Evolutionary conservation across 2,113 vertebrate genomes (phyloP).

Genomic region (Hydrolagus affinis): DNA sequence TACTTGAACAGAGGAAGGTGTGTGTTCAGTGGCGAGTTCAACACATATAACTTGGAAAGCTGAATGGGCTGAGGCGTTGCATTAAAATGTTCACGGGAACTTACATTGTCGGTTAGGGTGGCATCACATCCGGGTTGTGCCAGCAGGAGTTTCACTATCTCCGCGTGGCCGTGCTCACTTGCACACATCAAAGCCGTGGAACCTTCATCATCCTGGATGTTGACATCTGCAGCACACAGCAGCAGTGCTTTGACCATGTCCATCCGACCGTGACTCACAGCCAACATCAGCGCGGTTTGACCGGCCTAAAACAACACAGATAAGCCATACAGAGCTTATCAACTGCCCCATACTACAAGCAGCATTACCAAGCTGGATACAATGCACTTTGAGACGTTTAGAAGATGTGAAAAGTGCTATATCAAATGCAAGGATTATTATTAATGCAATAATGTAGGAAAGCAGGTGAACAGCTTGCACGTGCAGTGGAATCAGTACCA

Average conservation of each 20-base stretch:
- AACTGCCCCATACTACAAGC: not conserved
- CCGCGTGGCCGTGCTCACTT: conserved; percentile 88
- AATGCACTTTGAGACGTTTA: no score
- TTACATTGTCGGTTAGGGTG: conserved; percentile 84
- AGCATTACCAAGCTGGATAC: not conserved
- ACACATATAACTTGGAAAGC: not conserved
- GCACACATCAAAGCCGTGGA: conserved; percentile 96
- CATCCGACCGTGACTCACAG: conserved; percentile 88
- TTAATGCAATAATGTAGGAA: not conserved
- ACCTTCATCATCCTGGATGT: conserved; percentile 89
- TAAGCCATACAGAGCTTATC: not conserved
- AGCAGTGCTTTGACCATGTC: conserved; percentile 93
- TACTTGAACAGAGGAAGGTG: not conserved
- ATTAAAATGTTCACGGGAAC: conserved; percentile 40
- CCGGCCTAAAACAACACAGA: conserved; percentile 64
- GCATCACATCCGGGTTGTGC: conserved; percentile 80
- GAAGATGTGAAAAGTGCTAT: no score
- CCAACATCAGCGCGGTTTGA: conserved; percentile 92
- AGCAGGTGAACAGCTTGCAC: not conserved
- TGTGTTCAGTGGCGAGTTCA: not conserved
- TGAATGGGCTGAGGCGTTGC: not conserved
- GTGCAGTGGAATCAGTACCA: no score
- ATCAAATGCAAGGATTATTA: no score
- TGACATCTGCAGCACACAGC: conserved; percentile 80
- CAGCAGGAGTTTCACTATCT: conserved; percentile 89